Conservation (phyloP, 2,888 invertebrate genomes). For the Drosophila quinaria region DNA sequence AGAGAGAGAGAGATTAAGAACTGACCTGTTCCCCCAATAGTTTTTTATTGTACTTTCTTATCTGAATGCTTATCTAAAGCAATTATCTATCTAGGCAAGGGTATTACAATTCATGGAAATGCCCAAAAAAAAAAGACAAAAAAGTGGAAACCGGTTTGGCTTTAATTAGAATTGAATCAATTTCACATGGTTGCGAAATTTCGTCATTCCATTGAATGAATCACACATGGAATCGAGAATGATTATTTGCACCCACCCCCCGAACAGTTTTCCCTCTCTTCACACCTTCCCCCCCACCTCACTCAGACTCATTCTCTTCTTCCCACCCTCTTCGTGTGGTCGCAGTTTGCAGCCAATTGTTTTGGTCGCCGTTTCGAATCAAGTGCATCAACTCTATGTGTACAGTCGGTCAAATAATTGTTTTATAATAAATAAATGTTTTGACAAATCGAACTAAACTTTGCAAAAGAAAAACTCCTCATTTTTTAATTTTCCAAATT, state of each 20-base stretch:
- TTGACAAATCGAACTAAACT: background rate
- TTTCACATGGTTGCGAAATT: conserved; percentile 20
- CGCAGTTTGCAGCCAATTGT: conserved; percentile 47
- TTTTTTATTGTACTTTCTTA: too few relatives aligned
- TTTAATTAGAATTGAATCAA: conserved; percentile 6
- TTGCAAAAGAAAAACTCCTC: too few relatives aligned
- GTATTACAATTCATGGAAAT: background rate
- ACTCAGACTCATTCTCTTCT: background rate
- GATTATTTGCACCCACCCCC: conserved; percentile 5
- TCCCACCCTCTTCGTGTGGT: conserved; percentile 2
- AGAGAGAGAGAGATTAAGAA: too few relatives aligned
- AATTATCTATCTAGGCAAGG: background rate
- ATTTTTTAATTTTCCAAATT: too few relatives aligned
- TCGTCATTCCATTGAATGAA: conserved; percentile 18
- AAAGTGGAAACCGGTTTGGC: background rate
- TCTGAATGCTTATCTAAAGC: background rate
- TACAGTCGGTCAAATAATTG: background rate
- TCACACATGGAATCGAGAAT: conserved; percentile 15
- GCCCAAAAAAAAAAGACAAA: background rate
- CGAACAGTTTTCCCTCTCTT: too few relatives aligned
- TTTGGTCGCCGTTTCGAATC: conserved; percentile 72
- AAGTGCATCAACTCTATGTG: conserved; percentile 38
- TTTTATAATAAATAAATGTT: too few relatives aligned
- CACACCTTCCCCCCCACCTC: too few relatives aligned
- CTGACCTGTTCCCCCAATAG: too few relatives aligned